Evolutionary conservation across 2,888 invertebrate species (phyloP), one percentile per base, ranked within the genome.

Genomic region (Acanthosepion esculentum): DNA sequence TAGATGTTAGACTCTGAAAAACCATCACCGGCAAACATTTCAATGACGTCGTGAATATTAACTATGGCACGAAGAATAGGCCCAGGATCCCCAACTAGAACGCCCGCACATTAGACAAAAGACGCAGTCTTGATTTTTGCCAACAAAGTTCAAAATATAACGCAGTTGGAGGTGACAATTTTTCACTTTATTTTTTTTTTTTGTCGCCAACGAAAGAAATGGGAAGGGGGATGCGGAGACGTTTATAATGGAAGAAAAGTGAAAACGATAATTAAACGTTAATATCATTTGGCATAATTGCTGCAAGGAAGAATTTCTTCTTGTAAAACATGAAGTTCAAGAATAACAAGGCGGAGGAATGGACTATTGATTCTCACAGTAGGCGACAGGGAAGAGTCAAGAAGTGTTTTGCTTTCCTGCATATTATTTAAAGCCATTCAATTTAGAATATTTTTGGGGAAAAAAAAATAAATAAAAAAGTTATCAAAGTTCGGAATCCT

Each of bases 241-340:
- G 78, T 33, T 78, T 78, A 78, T n/a, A 78, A 78, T 33, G 78
- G 78, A n/a, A 33, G 78, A n/a, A 78, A 78, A 78, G 8, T 12
- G n/a, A n/a, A 78, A 78, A 78, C 78, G 78, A 78, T 78, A 78
- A 78, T 78, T 78, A 78, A 78, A 78, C 33, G n/a, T 78, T 78
- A 78, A 78, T 78, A n/a, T 78, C n/a, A 10, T n/a, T 78, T 78
- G 78, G 12, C n/a, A 78, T n/a, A 78, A 78, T 78, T 78, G 78
- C 78, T 78, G 78, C 78, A 33, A 78, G 78, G n/a, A 78, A 78
- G 78, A n/a, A 12, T 78, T 78, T 78, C n/a, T n/a, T 78, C 23
- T 78, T 78, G n/a, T 15, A 78, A 5, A 2, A 8, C 78, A n/a
- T 33, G 18, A 33, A 78, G 78, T 78, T 78, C 78, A 78, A 78